Evolutionary conservation across 2,113 vertebrate species (phyloP).

Genomic region (Cyprinus carpio): DNA sequence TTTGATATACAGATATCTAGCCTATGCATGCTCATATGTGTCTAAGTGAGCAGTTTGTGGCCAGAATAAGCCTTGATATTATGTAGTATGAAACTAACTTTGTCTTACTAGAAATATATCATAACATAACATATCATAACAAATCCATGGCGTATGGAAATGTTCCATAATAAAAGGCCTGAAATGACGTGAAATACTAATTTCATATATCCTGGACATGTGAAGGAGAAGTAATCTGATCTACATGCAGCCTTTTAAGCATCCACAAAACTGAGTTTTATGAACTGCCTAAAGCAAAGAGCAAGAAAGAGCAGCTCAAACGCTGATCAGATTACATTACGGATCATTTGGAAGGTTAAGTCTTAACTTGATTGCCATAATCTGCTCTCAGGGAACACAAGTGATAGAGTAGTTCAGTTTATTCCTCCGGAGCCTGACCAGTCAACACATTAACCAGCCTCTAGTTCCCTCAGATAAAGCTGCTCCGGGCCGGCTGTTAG

Average conservation of each 20-base stretch:
- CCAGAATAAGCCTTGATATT: background rate
- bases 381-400: background rate
- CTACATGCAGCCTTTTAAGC: background rate
- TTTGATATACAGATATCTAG: background rate
- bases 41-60: background rate
- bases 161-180: background rate
- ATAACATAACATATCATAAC: too few relatives aligned
- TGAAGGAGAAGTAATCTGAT: conserved; percentile 15
- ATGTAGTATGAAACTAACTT: background rate
- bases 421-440: conserved; percentile 23
- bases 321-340: background rate
- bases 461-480: conserved; percentile 10
- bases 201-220: background rate
- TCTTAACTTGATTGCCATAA: conserved; percentile 2
- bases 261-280: background rate
- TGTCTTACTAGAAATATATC: background rate
- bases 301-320: background rate
- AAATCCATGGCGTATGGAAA: background rate
- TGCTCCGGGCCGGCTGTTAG: background rate
- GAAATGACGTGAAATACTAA: background rate
- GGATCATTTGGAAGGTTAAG: background rate
- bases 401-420: background rate
- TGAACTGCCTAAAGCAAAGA: background rate
- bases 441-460: too few relatives aligned
- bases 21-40: background rate